A percentile compares a stretch with the other conserved stretches of the same genome.
Conservation (phyloP, 2,888 invertebrate species). For the Drosophila helvetica region DNA sequence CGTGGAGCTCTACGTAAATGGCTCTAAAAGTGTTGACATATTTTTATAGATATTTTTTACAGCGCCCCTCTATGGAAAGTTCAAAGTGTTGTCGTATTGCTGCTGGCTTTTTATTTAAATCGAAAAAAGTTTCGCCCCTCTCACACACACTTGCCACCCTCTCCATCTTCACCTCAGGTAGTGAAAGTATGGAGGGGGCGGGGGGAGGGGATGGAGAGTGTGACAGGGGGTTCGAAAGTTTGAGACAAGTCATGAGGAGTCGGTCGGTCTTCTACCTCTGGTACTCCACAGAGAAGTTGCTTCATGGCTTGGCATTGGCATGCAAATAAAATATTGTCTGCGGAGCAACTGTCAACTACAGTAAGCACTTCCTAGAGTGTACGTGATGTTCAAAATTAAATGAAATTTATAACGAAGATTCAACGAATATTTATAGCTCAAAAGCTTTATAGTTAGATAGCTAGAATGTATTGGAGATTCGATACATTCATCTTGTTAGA, state of each 20-base stretch:
- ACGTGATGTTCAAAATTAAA: too few relatives aligned
- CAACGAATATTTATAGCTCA: background rate
- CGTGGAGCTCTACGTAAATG: background rate
- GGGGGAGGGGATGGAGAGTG: background rate
- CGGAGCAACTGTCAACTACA: conserved; percentile 17
- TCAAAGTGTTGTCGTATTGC: conserved; percentile 62
- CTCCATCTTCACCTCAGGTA: conserved; percentile 58
- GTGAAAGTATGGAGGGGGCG: conserved; percentile 37
- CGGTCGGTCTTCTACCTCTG: background rate
- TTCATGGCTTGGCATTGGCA: conserved; percentile 11
- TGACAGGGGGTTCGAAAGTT: conserved; percentile 22
- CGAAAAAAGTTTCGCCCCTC: conserved; percentile 64
- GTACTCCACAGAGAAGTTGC: background rate
- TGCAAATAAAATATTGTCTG: conserved; percentile 42
- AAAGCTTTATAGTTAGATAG: too few relatives aligned
- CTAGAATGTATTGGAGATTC: too few relatives aligned
- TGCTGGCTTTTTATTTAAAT: conserved; percentile 70
- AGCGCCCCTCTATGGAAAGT: conserved; percentile 64
- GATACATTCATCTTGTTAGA: too few relatives aligned
- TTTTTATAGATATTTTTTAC: conserved; percentile 51
- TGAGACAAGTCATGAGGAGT: conserved; percentile 7
- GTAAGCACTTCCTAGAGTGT: background rate
- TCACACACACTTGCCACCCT: conserved; percentile 49
- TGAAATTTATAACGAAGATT: background rate
- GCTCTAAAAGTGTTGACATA: conserved; percentile 28